These are phyloP conservation scores for Thunnus thynnus DNA, from an alignment of 2,113 vertebrate genomes.

Conservation along the genomic window DNA sequence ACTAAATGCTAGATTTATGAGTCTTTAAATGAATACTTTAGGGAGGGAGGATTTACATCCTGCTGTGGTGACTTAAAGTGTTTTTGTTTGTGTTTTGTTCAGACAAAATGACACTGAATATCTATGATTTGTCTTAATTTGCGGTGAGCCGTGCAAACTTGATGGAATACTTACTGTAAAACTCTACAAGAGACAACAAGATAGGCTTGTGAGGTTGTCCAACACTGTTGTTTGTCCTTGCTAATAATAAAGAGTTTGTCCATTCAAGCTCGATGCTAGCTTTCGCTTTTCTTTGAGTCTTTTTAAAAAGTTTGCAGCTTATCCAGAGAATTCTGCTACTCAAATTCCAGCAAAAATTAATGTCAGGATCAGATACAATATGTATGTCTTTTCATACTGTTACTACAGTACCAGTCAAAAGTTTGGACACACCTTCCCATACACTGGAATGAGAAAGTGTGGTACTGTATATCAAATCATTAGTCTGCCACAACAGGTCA, in stretches of 20 bases:
- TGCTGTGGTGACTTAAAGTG: slow-evolving; percentile 68
- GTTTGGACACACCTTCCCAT: no score
- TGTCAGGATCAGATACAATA: no score
- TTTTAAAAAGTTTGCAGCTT: no score
- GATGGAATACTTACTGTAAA: background rate
- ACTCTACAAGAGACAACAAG: background rate
- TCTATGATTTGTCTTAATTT: slow-evolving; percentile 62
- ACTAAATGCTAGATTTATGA: slow-evolving; percentile 73
- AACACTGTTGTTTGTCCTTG: background rate
- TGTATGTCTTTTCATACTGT: no score
- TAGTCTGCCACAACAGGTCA: no score
- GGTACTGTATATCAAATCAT: no score
- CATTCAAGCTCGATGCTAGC: no score
- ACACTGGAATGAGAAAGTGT: no score
- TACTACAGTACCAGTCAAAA: no score
- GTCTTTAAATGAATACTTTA: slow-evolving; percentile 73
- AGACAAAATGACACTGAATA: slow-evolving; percentile 67
- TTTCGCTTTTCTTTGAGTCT: no score
- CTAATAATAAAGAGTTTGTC: background rate
- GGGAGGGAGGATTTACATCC: slow-evolving; percentile 65
- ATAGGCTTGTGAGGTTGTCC: background rate
- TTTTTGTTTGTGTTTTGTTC: slow-evolving; percentile 66
- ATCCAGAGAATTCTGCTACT: no score
- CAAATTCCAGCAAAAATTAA: no score
- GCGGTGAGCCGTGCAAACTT: slow-evolving; percentile 20